A percentile compares a stretch with the other conserved stretches of the same genome.
These are phyloP conservation scores for Syndactyla subalaris DNA, from an alignment of 2,797 vertebrate species.

Conservation along the genomic window DNA sequence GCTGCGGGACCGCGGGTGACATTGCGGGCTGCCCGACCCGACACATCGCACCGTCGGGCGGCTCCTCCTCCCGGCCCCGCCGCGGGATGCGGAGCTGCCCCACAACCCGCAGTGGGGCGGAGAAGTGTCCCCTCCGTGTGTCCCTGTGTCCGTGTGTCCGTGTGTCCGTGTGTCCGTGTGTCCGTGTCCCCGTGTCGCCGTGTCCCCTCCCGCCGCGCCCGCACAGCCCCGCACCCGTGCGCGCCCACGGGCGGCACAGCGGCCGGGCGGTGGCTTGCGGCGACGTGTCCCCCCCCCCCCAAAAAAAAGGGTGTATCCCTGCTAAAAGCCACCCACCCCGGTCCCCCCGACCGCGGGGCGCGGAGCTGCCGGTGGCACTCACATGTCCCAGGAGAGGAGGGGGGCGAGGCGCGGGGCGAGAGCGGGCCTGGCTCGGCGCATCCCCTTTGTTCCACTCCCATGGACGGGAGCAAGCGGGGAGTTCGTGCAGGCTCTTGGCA, in stretches of 20 bases:
- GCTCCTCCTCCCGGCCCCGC: not conserved
- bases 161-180: not conserved
- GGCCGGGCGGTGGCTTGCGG: not conserved
- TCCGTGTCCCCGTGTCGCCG: too few species aligned
- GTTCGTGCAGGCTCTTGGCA: constrained; percentile 36
- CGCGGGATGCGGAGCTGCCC: not conserved
- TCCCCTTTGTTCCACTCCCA: constrained; percentile 72
- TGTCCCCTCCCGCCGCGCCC: not conserved
- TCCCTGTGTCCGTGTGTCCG: not conserved
- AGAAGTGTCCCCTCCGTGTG: not conserved
- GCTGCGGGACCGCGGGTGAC: not conserved
- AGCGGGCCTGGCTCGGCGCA: constrained; percentile 13
- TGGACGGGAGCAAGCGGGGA: constrained; percentile 61
- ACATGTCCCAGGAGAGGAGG: constrained; percentile 31
- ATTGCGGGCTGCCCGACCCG: not conserved
- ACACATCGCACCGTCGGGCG: not conserved
- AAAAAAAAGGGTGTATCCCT: not conserved
- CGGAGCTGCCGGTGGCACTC: constrained; percentile 24
- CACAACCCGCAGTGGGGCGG: not conserved
- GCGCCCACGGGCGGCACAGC: not conserved
- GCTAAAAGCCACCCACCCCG: not conserved
- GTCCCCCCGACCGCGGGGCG: not conserved
- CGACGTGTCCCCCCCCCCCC: not conserved
- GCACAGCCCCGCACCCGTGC: not conserved
- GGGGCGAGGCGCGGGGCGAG: not conserved